Base-by-base conservation (phyloP, 2,113 vertebrate genomes). In the Ivindomyrus marchei region DNA sequence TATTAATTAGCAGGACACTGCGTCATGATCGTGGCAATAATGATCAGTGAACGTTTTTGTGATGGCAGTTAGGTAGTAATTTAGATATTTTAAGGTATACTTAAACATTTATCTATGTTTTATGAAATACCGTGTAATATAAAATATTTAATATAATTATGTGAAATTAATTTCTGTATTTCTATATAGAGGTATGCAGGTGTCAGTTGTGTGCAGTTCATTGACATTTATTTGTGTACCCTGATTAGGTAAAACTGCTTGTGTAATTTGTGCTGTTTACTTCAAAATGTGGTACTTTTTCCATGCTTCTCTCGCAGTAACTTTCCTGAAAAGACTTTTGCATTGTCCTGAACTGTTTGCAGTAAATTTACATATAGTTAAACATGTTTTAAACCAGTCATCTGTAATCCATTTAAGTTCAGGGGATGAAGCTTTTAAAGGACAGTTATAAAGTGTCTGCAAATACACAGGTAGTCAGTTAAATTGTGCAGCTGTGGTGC, bases 1-100 rank as follows among this genome's bases (percentile, higher is more conserved):
- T 80, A 70, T 80, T 42, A 80, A 80, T 80, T 80, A 80, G 74
- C 74, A 80, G 74, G 74, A 80, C 74, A 80, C 36, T 42, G 36
- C 27, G 3, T 42, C 74, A 42, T 42, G 31, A 42, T 80, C 4
- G 5, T 80, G 15, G 36, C 15, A 8, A 42, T 80, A 42, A 42
- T 80, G 13, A 77, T 42, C 74, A 39, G 31, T 80, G 17, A 80
- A 80, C 4, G 74, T 39, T 36, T 77, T 39, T 17, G 31, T 36
- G 13, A 36, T 39, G 15, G 13, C 74, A 42, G 13, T 19, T 80
- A 42, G 39, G 36, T 42, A 17, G 15, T 80, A 19, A 42, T 39
- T 80, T 80, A 17, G 74, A 80, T 3, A 70, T 80, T 80, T 80
- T 42, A 42, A 42, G 13, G 36, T 31, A 70, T 70, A 70, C n/a